These are phyloP conservation scores for Mobula birostris DNA, from an alignment of 2,113 vertebrate species.

Conservation along the genomic window DNA sequence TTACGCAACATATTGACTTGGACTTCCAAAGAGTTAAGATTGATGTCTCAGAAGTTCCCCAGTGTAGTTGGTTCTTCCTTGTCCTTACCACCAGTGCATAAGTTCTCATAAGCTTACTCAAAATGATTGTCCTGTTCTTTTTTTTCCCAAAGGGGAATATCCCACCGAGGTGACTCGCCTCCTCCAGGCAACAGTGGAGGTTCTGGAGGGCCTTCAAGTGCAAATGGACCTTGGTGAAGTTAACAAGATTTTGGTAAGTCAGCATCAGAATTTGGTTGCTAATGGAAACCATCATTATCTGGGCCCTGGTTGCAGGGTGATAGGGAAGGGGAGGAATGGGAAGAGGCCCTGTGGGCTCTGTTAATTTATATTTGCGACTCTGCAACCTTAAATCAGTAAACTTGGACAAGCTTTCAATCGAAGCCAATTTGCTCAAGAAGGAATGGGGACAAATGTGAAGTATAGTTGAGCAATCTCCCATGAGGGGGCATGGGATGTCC, in stretches of 20 bases:
- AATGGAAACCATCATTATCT: background rate
- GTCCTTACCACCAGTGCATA: background rate
- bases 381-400: background rate
- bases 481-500: no score
- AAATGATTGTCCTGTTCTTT: background rate
- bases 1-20: background rate
- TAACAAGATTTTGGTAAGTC: background rate
- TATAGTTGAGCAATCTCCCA: background rate
- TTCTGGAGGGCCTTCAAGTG: background rate
- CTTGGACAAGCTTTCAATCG: background rate
- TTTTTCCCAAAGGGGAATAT: background rate
- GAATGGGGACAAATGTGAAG: background rate
- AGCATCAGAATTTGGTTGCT: background rate
- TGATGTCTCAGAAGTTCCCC: background rate
- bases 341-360: no score
- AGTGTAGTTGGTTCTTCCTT: background rate
- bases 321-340: no score
- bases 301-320: background rate
- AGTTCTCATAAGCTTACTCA: background rate
- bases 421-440: background rate
- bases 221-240: constrained; percentile 27
- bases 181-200: background rate
- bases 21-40: background rate
- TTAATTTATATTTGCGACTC: no score
- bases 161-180: background rate